These are phyloP conservation scores for Scolopax rusticola DNA, from an alignment of 2,797 vertebrate genomes.

Conservation along the genomic window DNA sequence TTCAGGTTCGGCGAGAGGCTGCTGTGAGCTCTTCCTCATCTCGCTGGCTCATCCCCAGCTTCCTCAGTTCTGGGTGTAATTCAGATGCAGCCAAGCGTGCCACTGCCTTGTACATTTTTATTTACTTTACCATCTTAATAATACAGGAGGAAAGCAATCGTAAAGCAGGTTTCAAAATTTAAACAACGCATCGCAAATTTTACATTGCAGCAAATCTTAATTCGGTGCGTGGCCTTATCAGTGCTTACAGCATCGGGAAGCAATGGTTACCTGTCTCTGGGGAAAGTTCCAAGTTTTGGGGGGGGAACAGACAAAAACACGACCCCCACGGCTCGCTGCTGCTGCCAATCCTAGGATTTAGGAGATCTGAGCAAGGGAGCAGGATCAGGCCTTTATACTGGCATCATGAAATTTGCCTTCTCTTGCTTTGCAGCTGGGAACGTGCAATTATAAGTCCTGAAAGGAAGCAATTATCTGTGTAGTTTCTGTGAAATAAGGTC, in stretches of 20 bases:
- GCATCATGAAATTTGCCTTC: constrained; percentile 12
- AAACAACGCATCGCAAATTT: neutral
- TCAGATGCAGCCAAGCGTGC: neutral
- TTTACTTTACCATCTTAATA: neutral
- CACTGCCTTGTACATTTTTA: neutral
- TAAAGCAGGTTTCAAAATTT: neutral
- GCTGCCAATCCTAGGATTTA: neutral
- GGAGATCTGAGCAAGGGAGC: neutral
- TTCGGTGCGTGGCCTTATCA: neutral
- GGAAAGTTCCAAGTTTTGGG: neutral
- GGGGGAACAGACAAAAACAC: neutral
- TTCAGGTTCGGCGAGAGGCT: neutral
- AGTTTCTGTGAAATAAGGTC: constrained; percentile 37
- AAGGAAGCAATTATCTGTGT: constrained; percentile 53
- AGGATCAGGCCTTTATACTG: neutral
- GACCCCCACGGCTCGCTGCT: neutral
- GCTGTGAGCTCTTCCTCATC: neutral
- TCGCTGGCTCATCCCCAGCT: neutral
- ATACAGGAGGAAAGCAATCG: neutral
- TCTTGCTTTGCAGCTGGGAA: constrained; percentile 52
- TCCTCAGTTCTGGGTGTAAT: neutral
- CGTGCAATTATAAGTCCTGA: constrained; percentile 48
- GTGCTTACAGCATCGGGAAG: neutral
- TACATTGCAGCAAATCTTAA: neutral
- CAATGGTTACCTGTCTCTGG: neutral